Conservation (phyloP, 2,888 invertebrate species). For the Plusia festucae region DNA sequence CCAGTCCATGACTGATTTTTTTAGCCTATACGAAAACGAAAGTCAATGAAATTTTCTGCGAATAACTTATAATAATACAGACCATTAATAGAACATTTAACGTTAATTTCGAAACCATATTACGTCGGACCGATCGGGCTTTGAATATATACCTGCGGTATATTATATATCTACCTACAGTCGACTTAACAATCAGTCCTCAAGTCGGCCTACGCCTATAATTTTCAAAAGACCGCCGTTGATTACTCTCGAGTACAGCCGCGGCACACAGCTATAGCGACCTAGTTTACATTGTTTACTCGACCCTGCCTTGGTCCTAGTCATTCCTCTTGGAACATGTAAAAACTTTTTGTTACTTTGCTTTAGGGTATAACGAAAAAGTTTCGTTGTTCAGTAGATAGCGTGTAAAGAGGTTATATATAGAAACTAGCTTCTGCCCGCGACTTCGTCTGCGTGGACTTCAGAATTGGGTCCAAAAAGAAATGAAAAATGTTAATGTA, state of each 20-base stretch:
- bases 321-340: slow-evolving; percentile 29
- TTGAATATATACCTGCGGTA: neutral
- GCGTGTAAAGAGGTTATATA: slow-evolving; percentile 6
- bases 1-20: too few species aligned
- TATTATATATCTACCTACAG: neutral
- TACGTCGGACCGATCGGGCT: neutral
- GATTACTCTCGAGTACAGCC: slow-evolving; percentile 46
- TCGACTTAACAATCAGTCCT: slow-evolving; percentile 19
- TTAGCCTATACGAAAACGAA: too few species aligned
- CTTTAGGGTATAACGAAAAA: slow-evolving; percentile 19
- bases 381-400: neutral
- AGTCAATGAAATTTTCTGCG: too few species aligned
- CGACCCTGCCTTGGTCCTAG: slow-evolving; percentile 32
- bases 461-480: too few species aligned
- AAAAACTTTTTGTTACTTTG: slow-evolving; percentile 33
- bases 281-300: slow-evolving; percentile 53
- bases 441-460: too few species aligned
- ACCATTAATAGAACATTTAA: neutral
- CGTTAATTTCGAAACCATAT: neutral
- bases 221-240: slow-evolving; percentile 50
- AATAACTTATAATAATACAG: neutral
- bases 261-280: slow-evolving; percentile 37
- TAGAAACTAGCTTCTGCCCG: too few species aligned
- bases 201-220: slow-evolving; percentile 28
- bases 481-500: too few species aligned